Conservation (phyloP, 2,888 invertebrate species). For the Daptonema setosum region DNA sequence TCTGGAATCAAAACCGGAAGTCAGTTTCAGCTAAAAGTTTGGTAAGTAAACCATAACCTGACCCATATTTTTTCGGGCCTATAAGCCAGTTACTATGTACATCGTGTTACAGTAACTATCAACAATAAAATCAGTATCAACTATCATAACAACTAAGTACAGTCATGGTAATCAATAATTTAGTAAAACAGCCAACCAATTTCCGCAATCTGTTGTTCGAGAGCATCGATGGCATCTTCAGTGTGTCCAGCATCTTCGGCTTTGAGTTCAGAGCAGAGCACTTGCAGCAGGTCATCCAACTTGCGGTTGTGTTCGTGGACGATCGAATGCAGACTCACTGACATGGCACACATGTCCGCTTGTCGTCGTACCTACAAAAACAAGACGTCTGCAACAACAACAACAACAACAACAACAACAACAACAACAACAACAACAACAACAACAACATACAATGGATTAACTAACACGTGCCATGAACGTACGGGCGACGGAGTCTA, state of each 20-base stretch:
- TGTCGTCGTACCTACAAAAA: too few species aligned
- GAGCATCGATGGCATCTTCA: slow-evolving; percentile 23
- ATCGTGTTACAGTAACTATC: too few species aligned
- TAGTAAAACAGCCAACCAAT: too few species aligned
- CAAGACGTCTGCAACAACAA: too few species aligned
- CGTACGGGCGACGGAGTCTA: slow-evolving; percentile 20
- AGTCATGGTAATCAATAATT: too few species aligned
- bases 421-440: slow-evolving; percentile 39
- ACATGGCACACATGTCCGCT: slow-evolving; percentile 49
- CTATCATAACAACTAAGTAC: too few species aligned
- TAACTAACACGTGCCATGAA: not conserved
- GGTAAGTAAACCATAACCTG: not conserved
- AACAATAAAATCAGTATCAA: too few species aligned
- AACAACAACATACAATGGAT: too few species aligned
- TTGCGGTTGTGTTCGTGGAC: slow-evolving; percentile 41
- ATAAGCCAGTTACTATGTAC: too few species aligned
- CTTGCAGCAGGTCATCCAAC: slow-evolving; percentile 27
- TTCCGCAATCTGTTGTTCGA: slow-evolving; percentile 28
- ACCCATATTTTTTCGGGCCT: too few species aligned
- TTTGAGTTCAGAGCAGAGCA: slow-evolving; percentile 28
- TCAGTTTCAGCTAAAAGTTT: not conserved
- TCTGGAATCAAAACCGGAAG: slow-evolving; percentile 33
- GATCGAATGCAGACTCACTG: slow-evolving; percentile 50
- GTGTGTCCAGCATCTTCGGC: slow-evolving; percentile 24
- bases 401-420: too few species aligned